Evolutionary conservation across 2,888 invertebrate genomes (phyloP).

Genomic region (Erpobdella octoculata): DNA sequence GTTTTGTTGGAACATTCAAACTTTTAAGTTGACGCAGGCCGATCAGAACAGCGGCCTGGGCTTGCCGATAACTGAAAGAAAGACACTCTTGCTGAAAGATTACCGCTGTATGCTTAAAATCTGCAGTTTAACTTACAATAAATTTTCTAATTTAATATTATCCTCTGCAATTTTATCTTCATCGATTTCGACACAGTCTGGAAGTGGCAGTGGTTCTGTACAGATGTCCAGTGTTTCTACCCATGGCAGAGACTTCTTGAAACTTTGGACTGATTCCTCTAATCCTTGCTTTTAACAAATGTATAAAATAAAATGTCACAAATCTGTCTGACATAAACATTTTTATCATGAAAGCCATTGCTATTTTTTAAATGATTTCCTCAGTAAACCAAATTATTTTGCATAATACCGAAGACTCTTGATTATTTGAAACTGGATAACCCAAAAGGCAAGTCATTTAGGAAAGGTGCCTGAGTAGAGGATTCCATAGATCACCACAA

Average conservation of each 20-base stretch:
- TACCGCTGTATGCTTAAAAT: background rate
- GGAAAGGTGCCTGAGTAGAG: too few relatives aligned
- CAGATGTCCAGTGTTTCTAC: conserved; percentile 73
- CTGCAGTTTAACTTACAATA: conserved; percentile 55
- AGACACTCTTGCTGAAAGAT: too few relatives aligned
- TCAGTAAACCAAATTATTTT: too few relatives aligned
- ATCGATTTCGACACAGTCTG: conserved; percentile 36
- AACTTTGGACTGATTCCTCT: conserved; percentile 64
- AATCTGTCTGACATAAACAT: too few relatives aligned
- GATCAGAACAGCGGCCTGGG: conserved; percentile 70
- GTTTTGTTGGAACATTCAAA: conserved; percentile 67
- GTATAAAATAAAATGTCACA: too few relatives aligned
- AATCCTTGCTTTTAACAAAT: conserved; percentile 55
- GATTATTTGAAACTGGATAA: too few relatives aligned
- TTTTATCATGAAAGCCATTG: too few relatives aligned
- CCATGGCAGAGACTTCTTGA: conserved; percentile 72
- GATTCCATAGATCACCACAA: too few relatives aligned
- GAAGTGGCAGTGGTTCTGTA: conserved; percentile 64
- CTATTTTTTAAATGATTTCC: too few relatives aligned
- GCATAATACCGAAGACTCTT: too few relatives aligned
- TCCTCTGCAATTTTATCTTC: conserved; percentile 50
- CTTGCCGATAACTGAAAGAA: conserved; percentile 52
- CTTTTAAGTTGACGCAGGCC: conserved; percentile 71
- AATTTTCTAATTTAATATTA: conserved; percentile 83
- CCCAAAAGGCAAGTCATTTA: too few relatives aligned